Conservation (phyloP, 2,797 vertebrate species). For the Adrianichthys oophorus region DNA sequence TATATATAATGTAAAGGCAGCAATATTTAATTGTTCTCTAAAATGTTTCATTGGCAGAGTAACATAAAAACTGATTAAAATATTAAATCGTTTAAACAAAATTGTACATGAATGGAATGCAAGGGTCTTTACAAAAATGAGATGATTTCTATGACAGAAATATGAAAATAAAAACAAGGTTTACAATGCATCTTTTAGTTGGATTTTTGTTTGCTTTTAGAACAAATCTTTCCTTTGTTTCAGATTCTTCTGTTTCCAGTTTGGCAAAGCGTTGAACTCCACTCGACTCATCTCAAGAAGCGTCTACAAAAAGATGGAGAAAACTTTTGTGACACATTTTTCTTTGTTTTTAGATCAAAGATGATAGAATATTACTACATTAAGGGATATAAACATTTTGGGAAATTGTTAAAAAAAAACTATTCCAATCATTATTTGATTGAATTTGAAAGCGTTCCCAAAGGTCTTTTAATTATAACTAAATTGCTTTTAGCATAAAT, state of each 20-base stretch:
- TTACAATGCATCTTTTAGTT: too few species aligned
- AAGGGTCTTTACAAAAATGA: constrained; percentile 36
- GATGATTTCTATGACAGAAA: constrained; percentile 1
- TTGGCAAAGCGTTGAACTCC: constrained; percentile 80
- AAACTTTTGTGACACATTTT: background rate
- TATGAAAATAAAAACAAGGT: too few species aligned
- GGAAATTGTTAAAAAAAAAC: too few species aligned
- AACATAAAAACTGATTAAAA: constrained; percentile 28
- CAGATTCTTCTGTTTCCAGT: constrained; percentile 84
- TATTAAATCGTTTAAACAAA: constrained; percentile 48
- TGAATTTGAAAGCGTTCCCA: too few species aligned
- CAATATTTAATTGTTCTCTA: constrained; percentile 52
- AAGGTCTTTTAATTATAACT: too few species aligned
- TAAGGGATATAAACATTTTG: too few species aligned
- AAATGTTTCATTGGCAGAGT: constrained; percentile 32
- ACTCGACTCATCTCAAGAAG: constrained; percentile 79
- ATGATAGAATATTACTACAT: too few species aligned
- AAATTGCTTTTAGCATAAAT: too few species aligned
- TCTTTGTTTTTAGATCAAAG: too few species aligned
- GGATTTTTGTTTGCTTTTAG: constrained; percentile 44
- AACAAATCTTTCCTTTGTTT: constrained; percentile 83
- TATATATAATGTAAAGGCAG: constrained; percentile 61
- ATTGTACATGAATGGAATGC: constrained; percentile 51
- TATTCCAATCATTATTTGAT: too few species aligned
- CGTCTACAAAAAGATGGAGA: constrained; percentile 55